A percentile compares a stretch with the other conserved stretches of the same genome.
phyloP scores from a whole-genome alignment of 2,797 vertebrate genomes.

The Discoglossus pictus region DNA sequence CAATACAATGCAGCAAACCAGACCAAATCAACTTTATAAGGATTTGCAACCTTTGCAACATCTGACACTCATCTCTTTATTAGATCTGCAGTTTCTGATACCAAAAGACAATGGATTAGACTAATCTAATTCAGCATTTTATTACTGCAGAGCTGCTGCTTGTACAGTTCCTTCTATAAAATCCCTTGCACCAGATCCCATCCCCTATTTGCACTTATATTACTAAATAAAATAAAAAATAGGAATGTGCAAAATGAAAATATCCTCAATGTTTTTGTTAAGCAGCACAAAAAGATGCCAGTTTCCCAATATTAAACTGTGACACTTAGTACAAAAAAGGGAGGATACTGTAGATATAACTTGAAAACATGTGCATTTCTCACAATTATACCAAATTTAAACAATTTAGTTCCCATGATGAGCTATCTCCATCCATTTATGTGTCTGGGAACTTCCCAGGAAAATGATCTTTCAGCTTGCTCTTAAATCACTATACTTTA shows the following conservation, averaged over 20 bases:
- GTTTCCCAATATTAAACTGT: background rate
- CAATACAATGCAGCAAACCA: conserved; percentile 32
- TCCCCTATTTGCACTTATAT: background rate
- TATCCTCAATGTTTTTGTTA: background rate
- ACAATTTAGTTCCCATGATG: too few species aligned
- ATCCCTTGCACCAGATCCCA: conserved; percentile 24
- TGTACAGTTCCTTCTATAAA: conserved; percentile 38
- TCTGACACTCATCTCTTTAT: conserved; percentile 5
- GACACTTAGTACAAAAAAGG: too few species aligned
- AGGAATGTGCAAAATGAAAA: conserved; percentile 42
- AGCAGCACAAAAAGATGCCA: conserved; percentile 11
- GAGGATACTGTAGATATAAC: too few species aligned
- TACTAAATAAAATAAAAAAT: conserved; percentile 17
- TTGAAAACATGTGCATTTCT: too few species aligned
- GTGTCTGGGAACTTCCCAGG: too few species aligned
- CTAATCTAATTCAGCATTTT: conserved; percentile 47
- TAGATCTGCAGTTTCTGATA: background rate
- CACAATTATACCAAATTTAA: too few species aligned
- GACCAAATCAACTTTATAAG: conserved; percentile 14
- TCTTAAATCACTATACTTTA: too few species aligned
- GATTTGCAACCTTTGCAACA: background rate
- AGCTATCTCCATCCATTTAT: too few species aligned
- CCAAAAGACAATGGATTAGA: conserved; percentile 20
- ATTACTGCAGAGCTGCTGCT: conserved; percentile 53
- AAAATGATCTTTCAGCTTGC: too few species aligned